Evolutionary conservation across 2,113 vertebrate genomes (phyloP), one percentile per base, ranked within the genome.

Genomic region (Tragulus kanchil): DNA sequence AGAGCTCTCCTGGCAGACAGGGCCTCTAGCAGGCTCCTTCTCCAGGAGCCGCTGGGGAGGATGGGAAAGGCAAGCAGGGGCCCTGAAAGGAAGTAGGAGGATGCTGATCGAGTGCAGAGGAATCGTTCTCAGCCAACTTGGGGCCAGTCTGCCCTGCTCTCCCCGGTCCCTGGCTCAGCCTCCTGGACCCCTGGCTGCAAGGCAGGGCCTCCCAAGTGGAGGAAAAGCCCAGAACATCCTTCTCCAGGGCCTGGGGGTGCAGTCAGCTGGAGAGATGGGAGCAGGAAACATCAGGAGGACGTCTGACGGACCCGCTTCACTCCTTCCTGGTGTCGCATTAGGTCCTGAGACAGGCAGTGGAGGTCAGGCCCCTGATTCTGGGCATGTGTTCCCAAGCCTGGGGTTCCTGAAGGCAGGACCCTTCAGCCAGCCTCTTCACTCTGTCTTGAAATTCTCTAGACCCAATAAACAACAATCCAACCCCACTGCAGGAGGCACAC

Each of bases 401-500:
- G 1, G 26, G 16, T 10, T 11, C n/a, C 48, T 9, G 0, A 8
- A 94, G n/a, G 56, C 8, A 10, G 17, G 13, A 56, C 28, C 42
- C 31, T 97, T 83, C 64, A 58, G n/a, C 93, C 21, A 26, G 42
- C 19, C 71, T 71, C 86, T 81, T 84, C 52, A 15, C 58, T 92
- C 31, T 25, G 7, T 90, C 89, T 82, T 64, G 58, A 54, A 67
- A 82, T 26, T 58, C 48, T 42, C 71, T 56, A 77, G 78, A 67
- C 54, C 48, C 16, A 21, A 61, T 82, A 90, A 91, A 85, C 62
- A 92, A 10, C 10, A 85, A 92, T 28, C 28, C 23, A 25, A 21
- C 25, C 42, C 28, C 58, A 31, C 45, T 42, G 2, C 12, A 56
- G 31, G 19, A 4, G 50, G 17, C 12, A 73, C 28, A 19, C 28